phyloP scores from a whole-genome alignment of 2,113 vertebrate species.

The Lophius piscatorius region DNA sequence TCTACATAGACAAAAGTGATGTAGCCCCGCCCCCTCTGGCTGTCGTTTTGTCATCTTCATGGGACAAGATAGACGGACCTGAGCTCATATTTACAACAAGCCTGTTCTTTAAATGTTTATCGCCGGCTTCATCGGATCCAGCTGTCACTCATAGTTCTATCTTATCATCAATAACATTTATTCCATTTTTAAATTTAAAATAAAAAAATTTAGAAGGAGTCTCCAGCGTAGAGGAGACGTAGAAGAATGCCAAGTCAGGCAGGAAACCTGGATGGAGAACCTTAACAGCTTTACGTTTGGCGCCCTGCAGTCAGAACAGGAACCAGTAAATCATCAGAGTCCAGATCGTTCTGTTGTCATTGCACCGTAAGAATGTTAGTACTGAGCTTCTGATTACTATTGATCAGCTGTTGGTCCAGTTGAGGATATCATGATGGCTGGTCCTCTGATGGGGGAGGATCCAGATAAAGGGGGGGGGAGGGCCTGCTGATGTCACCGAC shows the following conservation, averaged over 20 bases:
- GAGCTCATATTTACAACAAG: constrained; percentile 30
- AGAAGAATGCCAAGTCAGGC: constrained; percentile 1
- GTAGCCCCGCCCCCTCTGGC: constrained; percentile 24
- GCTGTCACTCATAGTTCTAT: constrained; percentile 18
- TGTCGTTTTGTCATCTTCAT: constrained; percentile 16
- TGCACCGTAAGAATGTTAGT: background rate
- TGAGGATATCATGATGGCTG: constrained; percentile 3
- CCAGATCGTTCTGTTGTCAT: background rate
- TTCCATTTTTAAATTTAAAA: too few relatives aligned
- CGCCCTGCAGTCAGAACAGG: background rate
- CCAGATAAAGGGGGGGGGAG: constrained; percentile 7
- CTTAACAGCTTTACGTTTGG: too few relatives aligned
- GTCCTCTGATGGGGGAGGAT: constrained; percentile 27
- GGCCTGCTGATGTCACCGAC: constrained; percentile 1
- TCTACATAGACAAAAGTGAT: constrained; percentile 39
- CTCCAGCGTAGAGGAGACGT: too few relatives aligned
- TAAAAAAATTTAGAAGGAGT: too few relatives aligned
- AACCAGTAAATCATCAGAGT: background rate
- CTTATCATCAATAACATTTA: too few relatives aligned
- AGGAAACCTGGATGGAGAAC: too few relatives aligned
- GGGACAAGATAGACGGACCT: constrained; percentile 6
- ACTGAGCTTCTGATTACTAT: background rate
- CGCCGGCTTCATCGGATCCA: constrained; percentile 27
- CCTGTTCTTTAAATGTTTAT: constrained; percentile 21
- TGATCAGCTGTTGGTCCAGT: background rate